phyloP scores from a whole-genome alignment of 1,140 invertebrate species.

The Halesus radiatus region DNA sequence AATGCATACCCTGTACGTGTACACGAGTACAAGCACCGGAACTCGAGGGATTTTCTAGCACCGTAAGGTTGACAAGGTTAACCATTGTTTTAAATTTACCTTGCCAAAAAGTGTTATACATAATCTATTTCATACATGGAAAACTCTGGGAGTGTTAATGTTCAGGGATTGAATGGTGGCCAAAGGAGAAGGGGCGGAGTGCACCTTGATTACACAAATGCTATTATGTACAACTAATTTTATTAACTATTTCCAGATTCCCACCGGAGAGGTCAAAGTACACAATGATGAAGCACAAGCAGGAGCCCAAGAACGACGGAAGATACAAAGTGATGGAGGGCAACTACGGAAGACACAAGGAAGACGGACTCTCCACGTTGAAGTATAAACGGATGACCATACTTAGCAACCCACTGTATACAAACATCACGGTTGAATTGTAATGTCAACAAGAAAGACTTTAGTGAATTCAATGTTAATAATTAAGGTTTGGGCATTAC shows the following conservation, averaged over 20 bases:
- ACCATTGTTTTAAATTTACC: too few species aligned
- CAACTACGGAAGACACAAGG: constrained; percentile 41
- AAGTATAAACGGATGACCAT: constrained; percentile 43
- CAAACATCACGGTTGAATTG: constrained; percentile 46
- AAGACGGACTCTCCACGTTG: constrained; percentile 40
- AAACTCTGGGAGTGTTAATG: too few species aligned
- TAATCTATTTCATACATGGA: too few species aligned
- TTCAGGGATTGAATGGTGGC: too few species aligned
- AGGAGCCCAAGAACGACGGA: constrained; percentile 58
- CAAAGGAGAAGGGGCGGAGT: too few species aligned
- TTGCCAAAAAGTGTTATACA: too few species aligned
- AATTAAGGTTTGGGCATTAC: neutral
- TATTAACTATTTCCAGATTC: constrained; percentile 57
- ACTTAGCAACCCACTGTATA: constrained; percentile 39
- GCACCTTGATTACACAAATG: too few species aligned
- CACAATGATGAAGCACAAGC: constrained; percentile 63
- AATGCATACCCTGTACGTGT: too few species aligned
- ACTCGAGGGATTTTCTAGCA: too few species aligned
- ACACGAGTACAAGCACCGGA: too few species aligned
- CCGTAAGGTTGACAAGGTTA: too few species aligned
- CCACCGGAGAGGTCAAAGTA: constrained; percentile 63
- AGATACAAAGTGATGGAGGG: constrained; percentile 58
- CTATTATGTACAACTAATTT: too few species aligned
- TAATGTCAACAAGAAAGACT: neutral
- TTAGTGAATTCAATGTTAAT: neutral